Evolutionary conservation across 2,888 invertebrate species (phyloP).

Genomic region (Morpho helenor): DNA sequence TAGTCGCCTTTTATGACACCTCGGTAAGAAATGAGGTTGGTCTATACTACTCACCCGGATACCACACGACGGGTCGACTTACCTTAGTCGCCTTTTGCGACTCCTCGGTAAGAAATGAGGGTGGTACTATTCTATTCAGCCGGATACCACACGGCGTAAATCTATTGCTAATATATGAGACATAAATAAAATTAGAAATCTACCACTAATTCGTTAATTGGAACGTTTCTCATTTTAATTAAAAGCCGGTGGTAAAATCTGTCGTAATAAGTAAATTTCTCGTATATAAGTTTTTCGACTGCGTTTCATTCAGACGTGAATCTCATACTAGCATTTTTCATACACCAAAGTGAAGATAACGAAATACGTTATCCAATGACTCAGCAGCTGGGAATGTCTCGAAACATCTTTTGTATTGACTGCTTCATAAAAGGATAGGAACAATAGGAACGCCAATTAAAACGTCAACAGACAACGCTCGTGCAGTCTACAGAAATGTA

Average conservation of each 20-base stretch:
- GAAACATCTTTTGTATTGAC: slow-evolving; percentile 33
- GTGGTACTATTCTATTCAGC: too few species aligned
- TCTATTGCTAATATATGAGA: too few species aligned
- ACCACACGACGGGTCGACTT: too few species aligned
- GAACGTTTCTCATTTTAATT: too few species aligned
- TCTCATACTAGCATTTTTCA: slow-evolving; percentile 46
- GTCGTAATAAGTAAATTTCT: background rate
- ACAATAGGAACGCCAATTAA: slow-evolving; percentile 62
- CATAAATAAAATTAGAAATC: slow-evolving; percentile 35
- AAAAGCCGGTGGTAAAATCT: too few species aligned
- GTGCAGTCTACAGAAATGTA: slow-evolving; percentile 17
- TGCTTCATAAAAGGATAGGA: slow-evolving; percentile 48
- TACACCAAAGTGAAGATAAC: slow-evolving; percentile 19
- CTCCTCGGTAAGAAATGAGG: too few species aligned
- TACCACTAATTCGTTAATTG: slow-evolving; percentile 47
- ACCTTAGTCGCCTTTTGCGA: too few species aligned
- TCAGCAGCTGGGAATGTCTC: slow-evolving; percentile 43
- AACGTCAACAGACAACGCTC: slow-evolving; percentile 51
- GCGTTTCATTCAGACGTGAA: slow-evolving; percentile 36
- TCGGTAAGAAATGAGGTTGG: too few species aligned
- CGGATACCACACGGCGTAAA: too few species aligned
- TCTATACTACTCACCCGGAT: too few species aligned
- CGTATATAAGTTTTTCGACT: slow-evolving; percentile 43
- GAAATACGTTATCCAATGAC: slow-evolving; percentile 38
- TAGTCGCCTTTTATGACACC: too few species aligned